Evolutionary conservation across 2,797 vertebrate species (phyloP).

Genomic region (Poeciliopsis gracilis): DNA sequence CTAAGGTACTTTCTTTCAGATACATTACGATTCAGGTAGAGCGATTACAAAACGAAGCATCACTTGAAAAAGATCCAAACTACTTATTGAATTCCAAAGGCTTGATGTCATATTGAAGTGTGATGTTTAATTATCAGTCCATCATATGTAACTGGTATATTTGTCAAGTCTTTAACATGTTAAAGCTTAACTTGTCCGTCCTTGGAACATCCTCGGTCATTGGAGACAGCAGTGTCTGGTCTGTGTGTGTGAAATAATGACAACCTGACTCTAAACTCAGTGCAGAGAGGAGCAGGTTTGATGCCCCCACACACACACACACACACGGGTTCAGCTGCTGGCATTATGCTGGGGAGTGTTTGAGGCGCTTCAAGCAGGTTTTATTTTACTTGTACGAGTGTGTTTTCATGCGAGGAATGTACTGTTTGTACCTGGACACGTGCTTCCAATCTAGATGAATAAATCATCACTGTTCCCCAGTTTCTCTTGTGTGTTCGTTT

Average conservation of each 20-base stretch:
- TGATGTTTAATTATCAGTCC: slow-evolving; percentile 3
- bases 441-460: slow-evolving; percentile 24
- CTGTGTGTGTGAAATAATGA: slow-evolving; percentile 77
- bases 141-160: background rate
- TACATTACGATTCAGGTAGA: slow-evolving; percentile 33
- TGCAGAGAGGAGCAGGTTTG: slow-evolving; percentile 77
- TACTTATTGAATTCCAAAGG: background rate
- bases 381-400: background rate
- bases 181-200: slow-evolving; percentile 21
- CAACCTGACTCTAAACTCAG: slow-evolving; percentile 79
- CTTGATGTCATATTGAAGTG: slow-evolving; percentile 10
- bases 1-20: background rate
- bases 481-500: slow-evolving; percentile 1
- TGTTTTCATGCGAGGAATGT: background rate
- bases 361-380: slow-evolving; percentile 24
- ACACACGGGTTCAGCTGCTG: slow-evolving; percentile 22
- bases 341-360: slow-evolving; percentile 18
- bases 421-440: background rate
- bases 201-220: slow-evolving; percentile 20
- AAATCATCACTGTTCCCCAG: slow-evolving; percentile 17
- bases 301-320: slow-evolving; percentile 61
- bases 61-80: slow-evolving; percentile 31
- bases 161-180: slow-evolving; percentile 2
- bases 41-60: background rate
- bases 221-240: slow-evolving; percentile 4